Evolutionary conservation across 2,797 vertebrate species (phyloP), one percentile per base, ranked within the genome.

Genomic region (Pyrocephalus nanus): DNA sequence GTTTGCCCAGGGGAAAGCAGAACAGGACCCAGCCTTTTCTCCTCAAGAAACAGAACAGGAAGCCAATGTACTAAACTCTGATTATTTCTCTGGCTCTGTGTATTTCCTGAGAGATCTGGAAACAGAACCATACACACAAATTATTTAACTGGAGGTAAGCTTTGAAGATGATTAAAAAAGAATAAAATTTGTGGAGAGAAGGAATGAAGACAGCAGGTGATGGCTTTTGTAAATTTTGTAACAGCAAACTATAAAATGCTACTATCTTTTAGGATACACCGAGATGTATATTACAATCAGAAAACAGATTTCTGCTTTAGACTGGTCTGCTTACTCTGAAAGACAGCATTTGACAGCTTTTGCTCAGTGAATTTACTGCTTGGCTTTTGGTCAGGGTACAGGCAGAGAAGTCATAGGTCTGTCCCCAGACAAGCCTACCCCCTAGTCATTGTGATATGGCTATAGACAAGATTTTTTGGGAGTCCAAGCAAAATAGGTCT

Each of bases 11-110:
- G 48, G 67, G 50, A 85, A 88, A 42, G 61, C 32, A 77, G 72
- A 92, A 92, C 38, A 85, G 81, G 82, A 88, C 70, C 36, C 47
- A 78, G 43, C 54, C 82, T 88, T 47, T 88, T 77, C 50, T 92
- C 8, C 65, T 29, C 43, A 77, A 80, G 72, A 86, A 95, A 54
- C 51, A 72, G 72, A 83, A 36, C 57, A 93, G 69, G 47, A 77
- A 95, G 69, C 26, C 1, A 6, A 27, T 12, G 1, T 71, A 45
- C 69, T 91, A 54, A 64, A 84, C 47, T 77, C 58, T 80, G 79
- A 48, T 65, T 84, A 51, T 90, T 95, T 93, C 26, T 60, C 70
- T 82, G 65, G 15, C 58, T 81, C 50, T 48, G 3, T 43, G 13
- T 80, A 61, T 86, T 95, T 92, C 81, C 69, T 75, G 86, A 76